These are phyloP conservation scores for Rhea americana DNA, from an alignment of 2,113 vertebrate genomes.

Conservation along the genomic window DNA sequence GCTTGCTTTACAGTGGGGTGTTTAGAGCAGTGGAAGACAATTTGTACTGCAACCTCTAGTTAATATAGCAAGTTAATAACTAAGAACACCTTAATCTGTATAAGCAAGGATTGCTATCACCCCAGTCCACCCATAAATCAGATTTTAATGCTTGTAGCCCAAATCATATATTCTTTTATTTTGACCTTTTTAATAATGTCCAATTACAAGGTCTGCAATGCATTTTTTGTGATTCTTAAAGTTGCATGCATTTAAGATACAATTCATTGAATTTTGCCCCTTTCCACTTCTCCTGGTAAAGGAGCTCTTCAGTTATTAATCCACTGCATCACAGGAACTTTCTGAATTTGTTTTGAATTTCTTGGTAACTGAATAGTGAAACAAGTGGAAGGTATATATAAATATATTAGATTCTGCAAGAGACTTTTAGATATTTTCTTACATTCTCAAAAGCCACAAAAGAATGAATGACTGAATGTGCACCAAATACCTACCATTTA, in stretches of 20 bases:
- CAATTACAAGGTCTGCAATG: neutral
- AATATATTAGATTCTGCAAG: neutral
- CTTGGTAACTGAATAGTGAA: neutral
- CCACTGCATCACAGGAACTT: neutral
- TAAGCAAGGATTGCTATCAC: neutral
- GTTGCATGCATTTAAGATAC: neutral
- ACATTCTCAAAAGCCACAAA: neutral
- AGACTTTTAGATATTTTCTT: neutral
- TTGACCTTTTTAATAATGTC: neutral
- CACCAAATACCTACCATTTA: neutral
- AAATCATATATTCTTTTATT: neutral
- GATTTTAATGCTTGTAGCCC: constrained; percentile 29
- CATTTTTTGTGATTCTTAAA: constrained; percentile 28
- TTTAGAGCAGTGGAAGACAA: neutral
- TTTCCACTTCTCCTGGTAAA: neutral
- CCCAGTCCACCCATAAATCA: constrained; percentile 3
- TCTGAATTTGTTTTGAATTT: constrained; percentile 25
- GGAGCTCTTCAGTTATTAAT: neutral
- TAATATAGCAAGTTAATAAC: neutral
- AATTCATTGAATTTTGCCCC: neutral
- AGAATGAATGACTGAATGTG: neutral
- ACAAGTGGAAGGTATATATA: neutral
- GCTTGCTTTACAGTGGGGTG: neutral
- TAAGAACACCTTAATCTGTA: neutral
- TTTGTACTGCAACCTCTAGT: neutral